Evolutionary conservation across 2,113 vertebrate genomes (phyloP).

Genomic region (Fukomys damarensis): DNA sequence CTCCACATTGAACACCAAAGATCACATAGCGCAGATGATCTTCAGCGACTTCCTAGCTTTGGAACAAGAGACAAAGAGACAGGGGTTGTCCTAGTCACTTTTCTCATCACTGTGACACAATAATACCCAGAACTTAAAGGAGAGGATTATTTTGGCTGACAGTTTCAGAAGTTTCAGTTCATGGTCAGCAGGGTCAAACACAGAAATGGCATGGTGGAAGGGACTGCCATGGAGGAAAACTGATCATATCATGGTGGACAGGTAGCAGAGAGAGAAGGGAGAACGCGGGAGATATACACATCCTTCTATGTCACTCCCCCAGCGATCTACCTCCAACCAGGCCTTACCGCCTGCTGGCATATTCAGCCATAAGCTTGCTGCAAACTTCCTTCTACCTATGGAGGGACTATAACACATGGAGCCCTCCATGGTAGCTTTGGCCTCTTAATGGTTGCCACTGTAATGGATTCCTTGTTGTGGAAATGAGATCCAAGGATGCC

Average conservation of each 20-base stretch:
- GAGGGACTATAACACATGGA: not conserved
- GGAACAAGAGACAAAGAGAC: not conserved
- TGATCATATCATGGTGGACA: not conserved
- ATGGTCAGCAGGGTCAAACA: not conserved
- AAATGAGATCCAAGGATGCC: slow-evolving; percentile 13
- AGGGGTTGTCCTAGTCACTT: not conserved
- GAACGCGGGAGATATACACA: not conserved
- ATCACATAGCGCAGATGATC: not conserved
- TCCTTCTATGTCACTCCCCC: not conserved
- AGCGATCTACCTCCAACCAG: not conserved
- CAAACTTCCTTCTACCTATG: not conserved
- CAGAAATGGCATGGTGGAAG: not conserved
- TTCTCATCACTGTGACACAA: not conserved
- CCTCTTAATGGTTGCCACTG: not conserved
- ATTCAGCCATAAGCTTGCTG: not conserved
- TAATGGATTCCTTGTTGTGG: not conserved
- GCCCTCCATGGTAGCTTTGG: not conserved
- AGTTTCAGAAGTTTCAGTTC: not conserved
- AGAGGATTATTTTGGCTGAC: not conserved
- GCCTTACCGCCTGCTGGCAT: too few relatives aligned
- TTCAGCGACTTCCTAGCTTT: not conserved
- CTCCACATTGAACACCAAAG: not conserved
- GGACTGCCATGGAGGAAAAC: not conserved
- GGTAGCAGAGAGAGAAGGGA: not conserved
- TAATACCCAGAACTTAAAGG: not conserved